These are phyloP conservation scores for Orcinus orca DNA, from an alignment of 2,113 vertebrate species.

Conservation along the genomic window DNA sequence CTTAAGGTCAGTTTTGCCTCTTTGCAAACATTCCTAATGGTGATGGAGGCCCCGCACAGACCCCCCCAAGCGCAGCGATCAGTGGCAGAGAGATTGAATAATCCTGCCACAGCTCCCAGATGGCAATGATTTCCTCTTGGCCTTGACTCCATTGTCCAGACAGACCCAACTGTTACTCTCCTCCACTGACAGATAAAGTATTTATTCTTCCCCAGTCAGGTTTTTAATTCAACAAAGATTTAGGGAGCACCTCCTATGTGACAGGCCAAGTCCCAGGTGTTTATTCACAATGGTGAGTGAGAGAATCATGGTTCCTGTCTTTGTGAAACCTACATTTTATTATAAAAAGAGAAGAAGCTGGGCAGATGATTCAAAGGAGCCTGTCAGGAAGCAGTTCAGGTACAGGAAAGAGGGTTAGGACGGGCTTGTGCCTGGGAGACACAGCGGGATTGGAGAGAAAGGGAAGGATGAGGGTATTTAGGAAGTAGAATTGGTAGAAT, in stretches of 20 bases:
- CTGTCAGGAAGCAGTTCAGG: too few relatives aligned
- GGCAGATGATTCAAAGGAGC: not conserved
- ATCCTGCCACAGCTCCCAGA: not conserved
- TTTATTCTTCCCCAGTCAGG: not conserved
- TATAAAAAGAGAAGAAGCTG: not conserved
- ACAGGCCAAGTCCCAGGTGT: too few relatives aligned
- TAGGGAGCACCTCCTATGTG: not conserved
- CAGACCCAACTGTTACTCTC: not conserved
- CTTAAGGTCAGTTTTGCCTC: not conserved
- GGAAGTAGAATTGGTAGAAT: not conserved
- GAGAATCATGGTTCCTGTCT: not conserved
- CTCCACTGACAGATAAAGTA: not conserved
- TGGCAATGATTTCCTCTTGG: not conserved
- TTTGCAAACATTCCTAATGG: not conserved
- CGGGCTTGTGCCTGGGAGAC: not conserved
- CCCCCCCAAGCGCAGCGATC: fast-evolving
- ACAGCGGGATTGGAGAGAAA: not conserved
- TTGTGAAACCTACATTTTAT: not conserved
- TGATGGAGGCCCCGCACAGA: not conserved
- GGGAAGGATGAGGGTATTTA: not conserved
- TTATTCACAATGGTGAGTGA: not conserved
- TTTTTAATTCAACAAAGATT: not conserved
- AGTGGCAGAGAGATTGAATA: not conserved
- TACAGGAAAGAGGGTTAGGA: too few relatives aligned
- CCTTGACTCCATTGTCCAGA: not conserved